Evolutionary conservation across 2,113 vertebrate genomes (phyloP).

Genomic region (Microtus richardsoni): DNA sequence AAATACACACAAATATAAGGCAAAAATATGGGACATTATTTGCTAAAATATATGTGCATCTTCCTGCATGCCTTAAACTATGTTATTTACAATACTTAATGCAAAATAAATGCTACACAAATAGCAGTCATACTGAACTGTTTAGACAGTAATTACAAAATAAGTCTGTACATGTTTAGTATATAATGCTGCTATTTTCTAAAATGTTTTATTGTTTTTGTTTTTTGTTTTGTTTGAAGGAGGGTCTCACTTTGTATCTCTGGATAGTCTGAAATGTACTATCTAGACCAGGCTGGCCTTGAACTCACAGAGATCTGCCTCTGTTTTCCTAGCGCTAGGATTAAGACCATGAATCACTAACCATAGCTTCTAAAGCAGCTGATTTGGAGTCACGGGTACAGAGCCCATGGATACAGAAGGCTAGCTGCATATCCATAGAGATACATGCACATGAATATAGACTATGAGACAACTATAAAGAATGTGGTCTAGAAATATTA

Average conservation of each 20-base stretch:
- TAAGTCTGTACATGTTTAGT: background rate
- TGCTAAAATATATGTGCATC: background rate
- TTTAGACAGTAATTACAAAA: background rate
- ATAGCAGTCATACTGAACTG: background rate
- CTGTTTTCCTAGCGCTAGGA: background rate
- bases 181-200: background rate
- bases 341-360: background rate
- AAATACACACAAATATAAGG: background rate
- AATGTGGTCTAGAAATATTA: constrained; percentile 12
- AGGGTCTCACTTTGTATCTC: background rate
- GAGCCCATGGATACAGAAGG: background rate
- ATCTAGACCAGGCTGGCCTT: background rate
- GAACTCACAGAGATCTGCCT: background rate
- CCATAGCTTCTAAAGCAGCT: background rate
- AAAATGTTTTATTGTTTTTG: background rate
- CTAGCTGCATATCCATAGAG: background rate
- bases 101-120: background rate
- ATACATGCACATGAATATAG: background rate
- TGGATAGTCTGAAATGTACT: background rate
- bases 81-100: background rate
- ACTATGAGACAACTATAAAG: background rate
- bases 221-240: background rate
- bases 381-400: background rate
- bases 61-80: background rate
- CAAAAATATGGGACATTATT: background rate